Conservation (phyloP, 2,797 vertebrate genomes). For the Muscicapa comitata region DNA sequence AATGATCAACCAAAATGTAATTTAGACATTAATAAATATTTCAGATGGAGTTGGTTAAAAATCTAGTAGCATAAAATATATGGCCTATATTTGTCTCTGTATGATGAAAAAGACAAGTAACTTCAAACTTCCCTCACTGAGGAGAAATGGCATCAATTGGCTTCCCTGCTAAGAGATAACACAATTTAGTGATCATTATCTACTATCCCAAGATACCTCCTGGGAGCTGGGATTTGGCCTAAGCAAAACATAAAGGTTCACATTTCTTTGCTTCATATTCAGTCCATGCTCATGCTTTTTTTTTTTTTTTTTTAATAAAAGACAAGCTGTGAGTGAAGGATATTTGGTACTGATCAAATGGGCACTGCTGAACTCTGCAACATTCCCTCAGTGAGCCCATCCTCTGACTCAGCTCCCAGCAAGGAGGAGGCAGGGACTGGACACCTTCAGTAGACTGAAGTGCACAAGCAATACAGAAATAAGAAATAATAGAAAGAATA, state of each 20-base stretch:
- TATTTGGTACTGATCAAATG: neutral
- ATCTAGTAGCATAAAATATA: neutral
- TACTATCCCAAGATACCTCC: neutral
- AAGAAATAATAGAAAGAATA: neutral
- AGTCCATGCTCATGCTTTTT: neutral
- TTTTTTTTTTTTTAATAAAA: neutral
- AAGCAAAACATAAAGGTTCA: neutral
- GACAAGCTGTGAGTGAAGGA: neutral
- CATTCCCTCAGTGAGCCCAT: neutral
- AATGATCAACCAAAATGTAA: constrained; percentile 21
- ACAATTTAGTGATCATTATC: neutral
- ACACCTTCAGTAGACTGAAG: neutral
- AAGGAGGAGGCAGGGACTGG: neutral
- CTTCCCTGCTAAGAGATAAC: neutral
- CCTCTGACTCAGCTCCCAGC: neutral
- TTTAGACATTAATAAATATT: constrained; percentile 13
- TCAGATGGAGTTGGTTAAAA: neutral
- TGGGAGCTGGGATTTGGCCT: neutral
- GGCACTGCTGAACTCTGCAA: neutral
- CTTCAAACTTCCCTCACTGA: neutral
- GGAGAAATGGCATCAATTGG: neutral
- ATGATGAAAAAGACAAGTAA: neutral
- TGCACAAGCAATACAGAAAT: neutral
- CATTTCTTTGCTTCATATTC: neutral
- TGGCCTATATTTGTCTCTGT: neutral